Percentiles rank a stretch among this genome's conserved stretches.
These are phyloP conservation scores for Pachyseris speciosa DNA, from an alignment of 64 coral and sea anemone genomes.

Conservation along the genomic window DNA sequence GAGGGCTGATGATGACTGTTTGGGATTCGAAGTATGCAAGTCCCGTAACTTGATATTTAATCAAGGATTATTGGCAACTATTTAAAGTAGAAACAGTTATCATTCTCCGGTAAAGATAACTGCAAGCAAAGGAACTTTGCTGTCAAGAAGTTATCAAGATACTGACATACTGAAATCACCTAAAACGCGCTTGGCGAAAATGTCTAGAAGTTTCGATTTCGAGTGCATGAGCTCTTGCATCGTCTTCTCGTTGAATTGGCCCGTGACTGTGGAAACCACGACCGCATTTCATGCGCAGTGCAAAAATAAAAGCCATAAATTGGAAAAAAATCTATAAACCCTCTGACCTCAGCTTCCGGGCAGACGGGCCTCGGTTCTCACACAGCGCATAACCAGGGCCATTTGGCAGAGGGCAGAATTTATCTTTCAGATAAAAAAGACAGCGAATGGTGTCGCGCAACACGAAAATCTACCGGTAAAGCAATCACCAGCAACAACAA, in stretches of 20 bases:
- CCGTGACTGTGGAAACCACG: not conserved
- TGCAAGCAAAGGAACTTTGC: not conserved
- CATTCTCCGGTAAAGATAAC: not conserved
- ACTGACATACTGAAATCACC: not conserved
- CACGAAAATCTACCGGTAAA: not conserved
- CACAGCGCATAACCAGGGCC: not conserved
- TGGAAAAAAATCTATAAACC: not conserved
- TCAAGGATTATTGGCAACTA: not conserved
- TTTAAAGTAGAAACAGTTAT: slow-evolving; percentile 28
- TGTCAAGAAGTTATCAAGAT: not conserved
- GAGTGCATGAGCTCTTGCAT: not conserved
- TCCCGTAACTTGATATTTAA: slow-evolving; percentile 32
- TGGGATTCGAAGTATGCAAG: slow-evolving; percentile 29
- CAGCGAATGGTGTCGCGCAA: not conserved
- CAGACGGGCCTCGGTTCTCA: not conserved
- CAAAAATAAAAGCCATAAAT: not conserved
- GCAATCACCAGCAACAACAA: no score
- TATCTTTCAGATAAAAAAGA: not conserved
- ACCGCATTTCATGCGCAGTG: not conserved
- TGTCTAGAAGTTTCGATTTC: not conserved
- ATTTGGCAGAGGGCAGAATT: not conserved
- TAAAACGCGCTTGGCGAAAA: no score
- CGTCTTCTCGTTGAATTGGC: not conserved
- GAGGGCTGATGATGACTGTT: not conserved
- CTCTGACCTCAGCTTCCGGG: slow-evolving; percentile 11